phyloP scores from a whole-genome alignment of 2,888 invertebrate genomes.

The Sthenelais limicola region DNA sequence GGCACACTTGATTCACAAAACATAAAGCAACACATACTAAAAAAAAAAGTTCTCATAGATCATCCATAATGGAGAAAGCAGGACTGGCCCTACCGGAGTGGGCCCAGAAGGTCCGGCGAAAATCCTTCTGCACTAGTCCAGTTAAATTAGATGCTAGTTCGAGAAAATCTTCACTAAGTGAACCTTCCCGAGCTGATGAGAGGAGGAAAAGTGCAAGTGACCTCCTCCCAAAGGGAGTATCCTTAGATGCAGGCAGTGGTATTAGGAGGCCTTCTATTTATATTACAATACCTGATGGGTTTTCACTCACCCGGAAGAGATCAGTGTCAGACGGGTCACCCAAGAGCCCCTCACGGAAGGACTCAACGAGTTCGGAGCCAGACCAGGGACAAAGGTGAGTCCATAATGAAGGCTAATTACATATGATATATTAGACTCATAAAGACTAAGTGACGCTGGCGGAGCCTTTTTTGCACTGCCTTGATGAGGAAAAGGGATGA shows the following conservation, averaged over 20 bases:
- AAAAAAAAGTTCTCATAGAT: too few species aligned
- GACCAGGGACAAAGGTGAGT: too few species aligned
- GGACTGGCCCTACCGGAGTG: constrained; percentile 19
- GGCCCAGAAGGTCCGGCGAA: constrained; percentile 12
- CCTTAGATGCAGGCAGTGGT: neutral
- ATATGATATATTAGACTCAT: too few species aligned
- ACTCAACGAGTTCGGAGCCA: too few species aligned
- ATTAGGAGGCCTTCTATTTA: constrained; percentile 12
- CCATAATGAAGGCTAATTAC: too few species aligned
- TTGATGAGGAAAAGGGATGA: too few species aligned
- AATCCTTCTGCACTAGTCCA: constrained; percentile 19
- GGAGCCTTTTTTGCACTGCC: too few species aligned
- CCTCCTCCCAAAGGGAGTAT: constrained; percentile 8
- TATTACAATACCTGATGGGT: constrained; percentile 27
- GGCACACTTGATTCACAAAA: too few species aligned
- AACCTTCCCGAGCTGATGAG: constrained; percentile 16
- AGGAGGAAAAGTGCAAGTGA: constrained; percentile 15
- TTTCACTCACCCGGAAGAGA: neutral
- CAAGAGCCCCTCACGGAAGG: neutral
- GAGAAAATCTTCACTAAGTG: neutral
- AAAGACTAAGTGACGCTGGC: too few species aligned
- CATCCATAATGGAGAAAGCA: constrained; percentile 17
- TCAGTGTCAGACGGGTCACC: neutral
- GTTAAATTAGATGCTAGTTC: neutral
- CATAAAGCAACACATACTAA: too few species aligned